These are phyloP conservation scores for Torymus aiolomorphi DNA, from an alignment of 2,888 invertebrate species.

Conservation along the genomic window DNA sequence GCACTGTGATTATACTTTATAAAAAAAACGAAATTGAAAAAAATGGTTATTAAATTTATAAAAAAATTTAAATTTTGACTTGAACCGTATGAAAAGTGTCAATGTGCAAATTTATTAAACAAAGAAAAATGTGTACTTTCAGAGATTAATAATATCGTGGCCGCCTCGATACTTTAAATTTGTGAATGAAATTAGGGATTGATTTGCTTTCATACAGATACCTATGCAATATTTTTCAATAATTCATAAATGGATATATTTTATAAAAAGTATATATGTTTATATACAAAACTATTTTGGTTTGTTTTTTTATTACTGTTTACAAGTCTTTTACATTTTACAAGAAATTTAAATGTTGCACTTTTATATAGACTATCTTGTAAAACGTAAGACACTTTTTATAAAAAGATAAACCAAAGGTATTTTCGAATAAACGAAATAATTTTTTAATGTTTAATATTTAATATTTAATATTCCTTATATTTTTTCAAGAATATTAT, in stretches of 20 bases:
- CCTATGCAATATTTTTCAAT: constrained; percentile 3
- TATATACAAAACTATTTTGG: background rate
- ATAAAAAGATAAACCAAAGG: too few species aligned
- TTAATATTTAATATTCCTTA: too few species aligned
- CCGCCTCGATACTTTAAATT: constrained; percentile 15
- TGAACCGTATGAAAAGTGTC: constrained; percentile 45
- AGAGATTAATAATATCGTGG: constrained; percentile 37
- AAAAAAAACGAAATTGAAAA: constrained; percentile 30
- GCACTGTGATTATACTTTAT: constrained; percentile 48
- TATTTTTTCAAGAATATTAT: too few species aligned
- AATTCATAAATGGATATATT: constrained; percentile 7
- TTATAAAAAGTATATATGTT: background rate
- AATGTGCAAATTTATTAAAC: constrained; percentile 25
- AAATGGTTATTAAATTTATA: constrained; percentile 37
- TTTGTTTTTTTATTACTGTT: background rate
- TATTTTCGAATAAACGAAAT: too few species aligned
- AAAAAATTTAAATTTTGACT: constrained; percentile 39
- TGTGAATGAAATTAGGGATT: background rate
- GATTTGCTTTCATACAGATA: constrained; percentile 22
- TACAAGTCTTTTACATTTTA: background rate
- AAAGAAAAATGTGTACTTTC: constrained; percentile 39
- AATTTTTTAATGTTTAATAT: too few species aligned
- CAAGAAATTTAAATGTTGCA: constrained; percentile 1
- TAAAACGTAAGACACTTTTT: too few species aligned
- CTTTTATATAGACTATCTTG: too few species aligned